Base-by-base conservation (phyloP, 2,113 vertebrate genomes). In the Halcyon malimbica region DNA sequence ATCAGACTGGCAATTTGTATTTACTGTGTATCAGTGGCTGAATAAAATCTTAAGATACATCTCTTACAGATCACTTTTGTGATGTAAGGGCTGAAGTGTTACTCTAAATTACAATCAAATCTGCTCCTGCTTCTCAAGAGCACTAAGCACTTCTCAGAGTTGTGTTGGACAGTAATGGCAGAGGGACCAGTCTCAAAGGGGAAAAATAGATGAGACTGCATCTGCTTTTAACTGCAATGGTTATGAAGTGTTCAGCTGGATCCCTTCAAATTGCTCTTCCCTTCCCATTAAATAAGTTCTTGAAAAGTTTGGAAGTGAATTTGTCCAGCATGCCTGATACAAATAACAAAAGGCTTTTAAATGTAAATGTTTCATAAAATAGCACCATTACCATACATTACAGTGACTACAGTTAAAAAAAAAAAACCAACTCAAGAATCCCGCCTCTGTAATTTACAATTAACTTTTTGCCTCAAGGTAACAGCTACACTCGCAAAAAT, bases 391-490 rank as follows among this genome's bases (percentile, higher is more conserved):
- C 84, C 82, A 87, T 93, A 73, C 65, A 51, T 82, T 91, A 81
- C 70, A 74, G 80, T 87, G 86, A 94, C 91, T 93, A 96, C 53
- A 90, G 90, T 88, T 83, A 67, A 92, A 63, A 80, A 93, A 83
- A 17, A 33, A n/a, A 19, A 29, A 10, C 0, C 64, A 82, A 46
- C 89, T 91, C 91, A 79, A 68, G 91, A 93, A 95, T 94, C 83
- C 91, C 79, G 76, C 76, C 95, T 89, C 95, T 90, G 94, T 96
- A 97, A 97, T 97, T 97, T 97, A 97, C 93, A 97, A 97, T 97
- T 97, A 97, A 97, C 96, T 96, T 97, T 95, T 97, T 94, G 97
- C 97, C 97, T 97, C 95, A 96, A 97, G 97, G 97, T 97, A 97
- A 94, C 91, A 94, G 89, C 96, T 92, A 96, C 93, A 70, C 96